Base-by-base conservation (phyloP, 2,888 invertebrate species). In the Scotopteryx bipunctaria region DNA sequence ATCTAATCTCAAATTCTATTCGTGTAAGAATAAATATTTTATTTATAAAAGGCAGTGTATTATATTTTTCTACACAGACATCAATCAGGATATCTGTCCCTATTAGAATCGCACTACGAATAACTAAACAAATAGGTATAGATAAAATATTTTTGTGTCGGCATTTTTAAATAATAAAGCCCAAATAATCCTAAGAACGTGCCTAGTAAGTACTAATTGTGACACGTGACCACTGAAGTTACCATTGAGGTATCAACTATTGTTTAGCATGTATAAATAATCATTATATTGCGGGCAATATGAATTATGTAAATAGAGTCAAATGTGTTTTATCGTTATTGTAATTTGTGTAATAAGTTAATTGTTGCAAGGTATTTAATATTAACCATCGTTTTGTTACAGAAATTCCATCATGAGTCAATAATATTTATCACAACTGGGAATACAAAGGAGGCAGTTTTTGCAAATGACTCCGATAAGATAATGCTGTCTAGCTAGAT, bases 1-100 rank as follows among this genome's bases (percentile, higher is more conserved):
- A n/a, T 32, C 46, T 38, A 31, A 46, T 46, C 46, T 21, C 32
- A 15, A 6, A 46, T 46, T 46, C 37, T 32, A 38, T 32, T 21
- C 21, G 5, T 40, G 32, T 25, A 6, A 25, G n/a, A 23, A 32
- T 5, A 38, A 6, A 8, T 19, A 38, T 32, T 27, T 15, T 23
- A 40, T 43, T 43, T 33, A 35, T 15, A 14, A 46, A 15, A 37
- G 14, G 19, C 37, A 31, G 31, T 29, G 21, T 8, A 11, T 1
- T 17, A n/a, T n/a, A n/a, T n/a, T n/a, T n/a, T n/a, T n/a, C n/a
- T n/a, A n/a, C n/a, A n/a, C n/a, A 6, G 0, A 25, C 25, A n/a
- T 25, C 25, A 25, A 25, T 25, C 25, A 25, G 3, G n/a, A 3
- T 25, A n/a, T n/a, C n/a, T n/a, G n/a, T n/a, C n/a, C n/a, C n/a